These are phyloP conservation scores for Murina feae DNA, from an alignment of 2,113 vertebrate genomes.

Conservation along the genomic window DNA sequence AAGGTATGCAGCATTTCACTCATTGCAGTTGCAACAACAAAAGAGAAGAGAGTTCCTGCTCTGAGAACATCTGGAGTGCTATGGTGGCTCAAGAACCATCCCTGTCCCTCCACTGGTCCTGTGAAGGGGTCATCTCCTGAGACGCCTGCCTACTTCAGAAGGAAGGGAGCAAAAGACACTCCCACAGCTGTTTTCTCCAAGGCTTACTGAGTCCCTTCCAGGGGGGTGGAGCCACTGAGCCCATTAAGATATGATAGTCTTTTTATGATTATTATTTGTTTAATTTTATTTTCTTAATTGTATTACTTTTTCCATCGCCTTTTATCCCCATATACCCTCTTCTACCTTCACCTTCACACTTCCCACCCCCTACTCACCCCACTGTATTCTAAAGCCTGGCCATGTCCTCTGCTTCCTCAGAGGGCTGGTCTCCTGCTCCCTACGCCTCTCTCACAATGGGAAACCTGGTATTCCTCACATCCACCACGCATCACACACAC, in stretches of 20 bases:
- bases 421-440: background rate
- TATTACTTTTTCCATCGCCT: too few species aligned
- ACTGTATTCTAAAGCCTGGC: background rate
- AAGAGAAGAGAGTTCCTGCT: background rate
- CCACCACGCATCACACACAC: background rate
- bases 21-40: background rate
- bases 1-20: background rate
- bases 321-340: too few species aligned
- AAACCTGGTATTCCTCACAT: background rate
- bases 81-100: too few species aligned
- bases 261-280: background rate
- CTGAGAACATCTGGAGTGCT: accelerated
- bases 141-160: accelerated
- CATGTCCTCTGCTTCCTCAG: background rate
- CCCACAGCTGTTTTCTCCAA: accelerated
- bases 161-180: background rate
- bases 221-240: background rate
- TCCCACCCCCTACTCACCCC: too few species aligned
- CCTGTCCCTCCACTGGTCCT: background rate
- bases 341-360: too few species aligned
- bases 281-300: too few species aligned
- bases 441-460: background rate
- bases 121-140: background rate
- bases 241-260: accelerated
- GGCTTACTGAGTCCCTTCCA: background rate